Percentiles rank a stretch among this genome's conserved stretches.
These are phyloP conservation scores for crab-eating macaque (Macaca fascicularis) DNA, from an alignment of 2,113 vertebrate genomes.

Conservation along the genomic window DNA sequence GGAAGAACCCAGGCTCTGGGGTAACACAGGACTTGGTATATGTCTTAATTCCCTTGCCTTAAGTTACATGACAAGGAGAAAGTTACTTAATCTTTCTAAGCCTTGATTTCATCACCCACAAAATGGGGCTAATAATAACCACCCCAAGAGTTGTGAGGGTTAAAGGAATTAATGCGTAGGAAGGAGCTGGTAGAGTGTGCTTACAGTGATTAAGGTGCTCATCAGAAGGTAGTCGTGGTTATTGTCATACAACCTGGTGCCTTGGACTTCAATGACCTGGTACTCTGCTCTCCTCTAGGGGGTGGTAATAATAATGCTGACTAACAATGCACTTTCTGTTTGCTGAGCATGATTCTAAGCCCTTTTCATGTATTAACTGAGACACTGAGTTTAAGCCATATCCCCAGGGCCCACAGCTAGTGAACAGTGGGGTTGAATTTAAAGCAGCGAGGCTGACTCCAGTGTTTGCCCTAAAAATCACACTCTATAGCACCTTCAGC, in stretches of 20 bases:
- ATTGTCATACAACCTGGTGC: neutral
- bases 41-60: neutral
- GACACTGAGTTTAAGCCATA: neutral
- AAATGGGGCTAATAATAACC: neutral
- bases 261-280: neutral
- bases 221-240: conserved; percentile 7
- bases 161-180: neutral
- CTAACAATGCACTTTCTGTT: neutral
- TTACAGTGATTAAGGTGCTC: neutral
- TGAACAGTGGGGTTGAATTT: neutral
- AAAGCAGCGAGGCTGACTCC: neutral
- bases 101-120: conserved; percentile 10
- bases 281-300: neutral
- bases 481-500: neutral
- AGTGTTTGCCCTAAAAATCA: neutral
- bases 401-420: neutral
- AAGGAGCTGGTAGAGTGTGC: neutral
- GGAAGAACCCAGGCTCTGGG: neutral
- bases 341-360: neutral
- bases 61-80: neutral
- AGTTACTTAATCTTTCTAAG: neutral
- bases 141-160: neutral
- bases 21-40: neutral
- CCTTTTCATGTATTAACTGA: neutral
- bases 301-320: conserved; percentile 10